Conservation (phyloP, 2,888 invertebrate genomes). For the Tetragnatha montana region DNA sequence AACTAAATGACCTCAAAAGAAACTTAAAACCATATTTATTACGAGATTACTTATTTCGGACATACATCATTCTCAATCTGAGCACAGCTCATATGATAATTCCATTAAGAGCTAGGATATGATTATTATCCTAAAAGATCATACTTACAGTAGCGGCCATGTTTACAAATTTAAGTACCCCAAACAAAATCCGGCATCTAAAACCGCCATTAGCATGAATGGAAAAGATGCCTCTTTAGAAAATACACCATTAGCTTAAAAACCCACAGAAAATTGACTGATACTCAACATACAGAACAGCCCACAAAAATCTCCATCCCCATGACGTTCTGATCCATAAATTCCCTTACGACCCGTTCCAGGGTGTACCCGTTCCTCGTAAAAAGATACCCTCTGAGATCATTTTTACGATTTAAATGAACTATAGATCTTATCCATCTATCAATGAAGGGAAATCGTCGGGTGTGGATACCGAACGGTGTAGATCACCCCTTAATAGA, state of each 20-base stretch:
- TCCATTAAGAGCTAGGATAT: no score
- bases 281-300: no score
- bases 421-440: neutral
- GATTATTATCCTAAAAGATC: no score
- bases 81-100: no score
- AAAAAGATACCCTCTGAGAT: conserved; percentile 11
- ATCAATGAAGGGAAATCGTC: neutral
- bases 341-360: conserved; percentile 41
- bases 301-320: conserved; percentile 9
- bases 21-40: no score
- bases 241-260: conserved; percentile 39
- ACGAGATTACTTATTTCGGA: no score
- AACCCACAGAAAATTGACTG: no score
- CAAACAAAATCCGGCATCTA: no score
- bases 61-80: no score
- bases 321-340: conserved; percentile 50
- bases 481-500: neutral
- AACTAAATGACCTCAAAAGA: no score
- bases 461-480: neutral
- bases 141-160: no score
- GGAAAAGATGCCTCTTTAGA: conserved; percentile 9
- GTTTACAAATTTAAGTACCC: no score
- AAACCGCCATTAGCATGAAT: neutral
- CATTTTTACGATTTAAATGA: conserved; percentile 51
- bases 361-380: conserved; percentile 37